These are phyloP conservation scores for Macaria liturata DNA, from an alignment of 2,888 invertebrate genomes.

Conservation along the genomic window DNA sequence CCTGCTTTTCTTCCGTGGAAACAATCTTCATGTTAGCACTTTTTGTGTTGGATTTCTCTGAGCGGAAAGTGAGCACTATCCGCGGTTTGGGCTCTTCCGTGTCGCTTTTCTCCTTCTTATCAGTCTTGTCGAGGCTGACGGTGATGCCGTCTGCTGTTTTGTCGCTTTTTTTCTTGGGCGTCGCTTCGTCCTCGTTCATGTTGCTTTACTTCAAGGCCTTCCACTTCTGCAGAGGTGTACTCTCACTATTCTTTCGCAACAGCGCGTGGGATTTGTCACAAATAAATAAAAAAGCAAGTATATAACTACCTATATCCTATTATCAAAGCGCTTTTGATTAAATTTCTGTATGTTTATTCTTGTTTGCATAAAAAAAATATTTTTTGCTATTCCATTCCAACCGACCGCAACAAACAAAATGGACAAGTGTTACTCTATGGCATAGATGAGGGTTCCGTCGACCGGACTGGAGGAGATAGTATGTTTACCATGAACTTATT, in stretches of 20 bases:
- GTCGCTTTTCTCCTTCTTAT: conserved; percentile 60
- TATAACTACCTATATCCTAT: too few species aligned
- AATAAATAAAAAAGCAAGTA: too few species aligned
- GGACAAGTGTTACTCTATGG: too few species aligned
- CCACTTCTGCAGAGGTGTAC: conserved; percentile 39
- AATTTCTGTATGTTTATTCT: too few species aligned
- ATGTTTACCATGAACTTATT: too few species aligned
- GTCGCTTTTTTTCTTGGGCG: conserved; percentile 62
- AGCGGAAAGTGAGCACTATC: conserved; percentile 85
- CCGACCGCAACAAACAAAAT: too few species aligned
- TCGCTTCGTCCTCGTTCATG: conserved; percentile 65
- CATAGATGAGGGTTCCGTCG: too few species aligned
- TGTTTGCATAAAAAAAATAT: too few species aligned
- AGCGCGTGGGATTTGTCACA: too few species aligned
- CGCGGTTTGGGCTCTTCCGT: conserved; percentile 79
- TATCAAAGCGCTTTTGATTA: too few species aligned
- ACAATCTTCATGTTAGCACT: conserved; percentile 80
- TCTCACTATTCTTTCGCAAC: conserved; percentile 24
- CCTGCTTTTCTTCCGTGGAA: conserved; percentile 71
- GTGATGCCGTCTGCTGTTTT: conserved; percentile 52
- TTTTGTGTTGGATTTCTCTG: conserved; percentile 82
- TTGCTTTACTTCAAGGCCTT: conserved; percentile 55
- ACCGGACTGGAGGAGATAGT: too few species aligned
- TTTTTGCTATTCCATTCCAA: too few species aligned
- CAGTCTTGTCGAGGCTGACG: conserved; percentile 55